These are phyloP conservation scores for Polyommatus iphigenia DNA, from an alignment of 2,888 invertebrate species.

Conservation along the genomic window DNA sequence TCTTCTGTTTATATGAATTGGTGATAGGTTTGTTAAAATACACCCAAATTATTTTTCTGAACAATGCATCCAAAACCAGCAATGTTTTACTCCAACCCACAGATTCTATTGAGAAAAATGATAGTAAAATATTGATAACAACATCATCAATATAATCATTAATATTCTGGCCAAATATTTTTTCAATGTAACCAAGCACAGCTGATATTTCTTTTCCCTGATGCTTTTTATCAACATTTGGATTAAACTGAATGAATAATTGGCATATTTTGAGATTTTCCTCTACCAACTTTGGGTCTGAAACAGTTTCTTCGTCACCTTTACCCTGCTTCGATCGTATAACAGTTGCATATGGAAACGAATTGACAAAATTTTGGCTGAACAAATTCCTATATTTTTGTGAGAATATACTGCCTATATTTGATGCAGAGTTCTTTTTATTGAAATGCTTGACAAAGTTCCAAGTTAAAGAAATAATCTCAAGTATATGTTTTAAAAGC, in stretches of 20 bases:
- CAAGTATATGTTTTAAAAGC: slow-evolving; percentile 82
- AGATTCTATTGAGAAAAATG: slow-evolving; percentile 59
- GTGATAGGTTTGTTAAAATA: slow-evolving; percentile 59
- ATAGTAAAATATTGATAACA: slow-evolving; percentile 58
- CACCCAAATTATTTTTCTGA: slow-evolving; percentile 62
- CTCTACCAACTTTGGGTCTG: slow-evolving; percentile 60
- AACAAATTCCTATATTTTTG: slow-evolving; percentile 77
- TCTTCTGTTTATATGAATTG: slow-evolving; percentile 57
- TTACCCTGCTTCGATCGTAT: slow-evolving; percentile 55
- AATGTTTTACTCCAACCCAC: slow-evolving; percentile 64
- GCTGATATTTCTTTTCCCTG: slow-evolving; percentile 58
- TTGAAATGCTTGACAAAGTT: slow-evolving; percentile 61
- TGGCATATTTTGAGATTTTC: slow-evolving; percentile 67
- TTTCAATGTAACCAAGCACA: slow-evolving; percentile 76
- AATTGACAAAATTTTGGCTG: slow-evolving; percentile 76
- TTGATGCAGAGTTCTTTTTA: slow-evolving; percentile 57
- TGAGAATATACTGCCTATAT: slow-evolving; percentile 74
- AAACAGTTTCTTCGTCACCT: slow-evolving; percentile 57
- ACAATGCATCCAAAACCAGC: slow-evolving; percentile 57
- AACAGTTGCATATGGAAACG: slow-evolving; percentile 81
- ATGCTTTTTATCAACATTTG: slow-evolving; percentile 60
- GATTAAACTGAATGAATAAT: slow-evolving; percentile 73
- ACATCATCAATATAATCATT: slow-evolving; percentile 52
- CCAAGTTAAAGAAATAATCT: slow-evolving; percentile 83
- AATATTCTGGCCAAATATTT: slow-evolving; percentile 59